Conservation (phyloP, 64 coral and sea anemone species). For the Montipora cactus region DNA sequence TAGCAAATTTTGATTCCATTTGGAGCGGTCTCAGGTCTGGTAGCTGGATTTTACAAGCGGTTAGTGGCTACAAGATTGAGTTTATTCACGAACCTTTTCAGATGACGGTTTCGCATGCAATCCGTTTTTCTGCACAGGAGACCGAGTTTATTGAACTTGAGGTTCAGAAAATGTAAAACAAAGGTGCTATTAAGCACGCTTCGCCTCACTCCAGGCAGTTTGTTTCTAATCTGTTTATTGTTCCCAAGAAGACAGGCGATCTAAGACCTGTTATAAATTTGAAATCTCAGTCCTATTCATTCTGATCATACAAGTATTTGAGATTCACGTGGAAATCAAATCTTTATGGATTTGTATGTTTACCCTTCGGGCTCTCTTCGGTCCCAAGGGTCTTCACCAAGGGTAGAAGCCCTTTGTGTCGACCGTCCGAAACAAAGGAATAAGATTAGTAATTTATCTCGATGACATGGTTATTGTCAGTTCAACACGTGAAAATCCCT, state of each 20-base stretch:
- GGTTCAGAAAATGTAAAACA: background rate
- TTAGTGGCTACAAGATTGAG: background rate
- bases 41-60: background rate
- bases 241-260: background rate
- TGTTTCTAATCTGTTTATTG: background rate
- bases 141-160: background rate
- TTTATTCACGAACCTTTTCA: background rate
- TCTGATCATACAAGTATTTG: background rate
- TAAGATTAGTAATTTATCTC: conserved; percentile 1
- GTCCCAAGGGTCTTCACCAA: background rate
- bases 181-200: background rate
- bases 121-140: background rate
- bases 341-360: background rate
- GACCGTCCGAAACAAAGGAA: background rate
- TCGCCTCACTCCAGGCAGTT: background rate
- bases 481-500: background rate
- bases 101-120: background rate
- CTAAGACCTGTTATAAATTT: background rate
- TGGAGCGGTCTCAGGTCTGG: background rate
- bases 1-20: background rate
- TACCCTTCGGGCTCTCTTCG: background rate
- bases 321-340: conserved; percentile 20
- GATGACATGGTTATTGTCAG: background rate
- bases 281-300: background rate
- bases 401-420: background rate